Evolutionary conservation across 1,140 invertebrate species (phyloP).

Genomic region (Pogonomyrmex barbatus): DNA sequence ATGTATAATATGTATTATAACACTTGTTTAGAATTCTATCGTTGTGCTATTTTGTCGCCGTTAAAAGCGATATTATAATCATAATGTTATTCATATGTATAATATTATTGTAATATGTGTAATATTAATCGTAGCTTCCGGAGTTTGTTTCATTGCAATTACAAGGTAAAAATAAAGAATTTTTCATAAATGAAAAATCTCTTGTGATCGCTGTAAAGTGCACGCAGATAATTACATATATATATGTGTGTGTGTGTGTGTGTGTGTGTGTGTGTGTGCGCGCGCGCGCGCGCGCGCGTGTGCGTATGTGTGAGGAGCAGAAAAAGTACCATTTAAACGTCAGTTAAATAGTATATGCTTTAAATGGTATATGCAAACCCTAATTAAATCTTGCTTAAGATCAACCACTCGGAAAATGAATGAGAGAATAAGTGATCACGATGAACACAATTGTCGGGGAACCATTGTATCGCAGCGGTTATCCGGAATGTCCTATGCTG

Average conservation of each 20-base stretch:
- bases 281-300: too few relatives aligned
- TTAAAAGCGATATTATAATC: background rate
- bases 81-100: background rate
- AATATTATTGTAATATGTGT: background rate
- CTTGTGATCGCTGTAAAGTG: conserved; percentile 53
- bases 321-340: conserved; percentile 54
- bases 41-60: background rate
- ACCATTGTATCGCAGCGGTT: conserved; percentile 58
- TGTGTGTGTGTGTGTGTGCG: too few relatives aligned
- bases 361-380: conserved; percentile 52
- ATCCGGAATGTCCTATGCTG: conserved; percentile 46
- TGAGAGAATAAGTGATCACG: conserved; percentile 67
- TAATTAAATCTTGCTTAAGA: conserved; percentile 72
- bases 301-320: background rate
- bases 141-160: conserved; percentile 46
- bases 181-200: conserved; percentile 1
- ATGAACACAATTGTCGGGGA: conserved; percentile 51
- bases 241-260: too few relatives aligned
- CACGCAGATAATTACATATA: conserved; percentile 33
- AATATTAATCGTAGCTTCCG: background rate
- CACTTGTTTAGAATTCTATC: background rate
- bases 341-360: conserved; percentile 59
- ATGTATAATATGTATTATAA: background rate
- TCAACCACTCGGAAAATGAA: conserved; percentile 71
- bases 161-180: background rate